A percentile compares a stretch with the other conserved stretches of the same genome.
phyloP scores from a whole-genome alignment of 1,140 invertebrate genomes.

The Anoplolepis gracilipes region DNA sequence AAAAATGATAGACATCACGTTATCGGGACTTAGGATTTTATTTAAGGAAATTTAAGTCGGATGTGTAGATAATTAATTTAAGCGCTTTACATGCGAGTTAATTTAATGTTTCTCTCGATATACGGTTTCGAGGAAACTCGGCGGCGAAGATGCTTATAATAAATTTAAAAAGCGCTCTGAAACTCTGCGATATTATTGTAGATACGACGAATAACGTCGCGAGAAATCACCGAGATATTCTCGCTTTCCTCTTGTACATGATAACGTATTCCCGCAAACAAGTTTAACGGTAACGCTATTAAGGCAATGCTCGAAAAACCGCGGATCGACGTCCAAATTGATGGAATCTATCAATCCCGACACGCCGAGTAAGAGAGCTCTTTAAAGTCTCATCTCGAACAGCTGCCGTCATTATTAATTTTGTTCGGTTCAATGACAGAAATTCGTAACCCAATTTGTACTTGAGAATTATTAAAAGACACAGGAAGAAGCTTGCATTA shows the following conservation, averaged over 20 bases:
- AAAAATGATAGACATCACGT: neutral
- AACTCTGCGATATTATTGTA: constrained; percentile 2
- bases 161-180: constrained; percentile 3
- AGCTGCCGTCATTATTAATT: constrained; percentile 61
- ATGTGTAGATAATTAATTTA: constrained; percentile 45
- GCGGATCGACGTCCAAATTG: constrained; percentile 41
- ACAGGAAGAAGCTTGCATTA: constrained; percentile 23
- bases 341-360: constrained; percentile 53
- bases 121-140: constrained; percentile 5
- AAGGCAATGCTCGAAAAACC: constrained; percentile 45
- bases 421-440: constrained; percentile 36
- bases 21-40: neutral
- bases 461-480: constrained; percentile 45
- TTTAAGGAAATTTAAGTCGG: neutral
- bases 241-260: neutral
- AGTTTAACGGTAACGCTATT: constrained; percentile 28
- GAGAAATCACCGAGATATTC: constrained; percentile 12
- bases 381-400: constrained; percentile 52
- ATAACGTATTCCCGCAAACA: constrained; percentile 48
- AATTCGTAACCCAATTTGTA: constrained; percentile 56
- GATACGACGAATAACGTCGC: neutral
- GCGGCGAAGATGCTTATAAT: neutral
- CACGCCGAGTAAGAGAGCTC: constrained; percentile 34
- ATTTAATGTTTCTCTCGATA: constrained; percentile 5
- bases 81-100: neutral